Base-by-base conservation (phyloP, 2,113 vertebrate species). In the Macrotis lagotis region DNA sequence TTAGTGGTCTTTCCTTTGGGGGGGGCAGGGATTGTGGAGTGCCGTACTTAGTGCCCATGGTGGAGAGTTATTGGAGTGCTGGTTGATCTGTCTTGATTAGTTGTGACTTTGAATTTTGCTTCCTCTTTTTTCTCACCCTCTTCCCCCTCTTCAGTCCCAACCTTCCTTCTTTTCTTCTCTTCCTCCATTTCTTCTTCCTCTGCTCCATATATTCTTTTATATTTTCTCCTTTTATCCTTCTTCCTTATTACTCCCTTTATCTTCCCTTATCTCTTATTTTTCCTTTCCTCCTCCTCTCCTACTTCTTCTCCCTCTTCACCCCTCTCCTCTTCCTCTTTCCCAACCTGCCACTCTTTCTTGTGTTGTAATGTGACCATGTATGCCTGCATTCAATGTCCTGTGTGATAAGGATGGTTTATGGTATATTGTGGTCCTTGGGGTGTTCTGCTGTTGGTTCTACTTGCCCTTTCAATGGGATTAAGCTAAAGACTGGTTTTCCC, bases 21-120 rank as follows among this genome's bases (percentile, higher is more conserved):
- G 98, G n/a, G n/a, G n/a, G n/a, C n/a, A n/a, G n/a, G 98, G 96
- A 98, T 98, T 98, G 98, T 99, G 98, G 94, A 98, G 98, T 99
- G 98, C 98, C 97, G 98, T 98, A 97, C 97, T 96, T 90, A 90
- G 96, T 97, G 97, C 98, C 98, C 98, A 97, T 98, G 98, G 98
- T 97, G 98, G 98, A 98, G 96, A 97, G 97, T 98, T 98, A 96
- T 93, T 98, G 98, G 98, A 97, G 97, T 98, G 98, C 97, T 98
- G 97, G 98, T 96, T 98, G 98, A 98, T 98, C 95, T 96, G 97
- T 98, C 97, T 98, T 97, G 96, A 98, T 98, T 98, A 98, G 98
- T 48, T 44, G 74, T 98, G 92, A 97, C 48, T 83, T 96, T 94
- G n/a, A 83, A 44, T n/a, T 44, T 44, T 83, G 19, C 37, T 95